Evolutionary conservation across 1,140 invertebrate species (phyloP), one percentile per base, ranked within the genome.

Genomic region (Lasioglossum albipes): DNA sequence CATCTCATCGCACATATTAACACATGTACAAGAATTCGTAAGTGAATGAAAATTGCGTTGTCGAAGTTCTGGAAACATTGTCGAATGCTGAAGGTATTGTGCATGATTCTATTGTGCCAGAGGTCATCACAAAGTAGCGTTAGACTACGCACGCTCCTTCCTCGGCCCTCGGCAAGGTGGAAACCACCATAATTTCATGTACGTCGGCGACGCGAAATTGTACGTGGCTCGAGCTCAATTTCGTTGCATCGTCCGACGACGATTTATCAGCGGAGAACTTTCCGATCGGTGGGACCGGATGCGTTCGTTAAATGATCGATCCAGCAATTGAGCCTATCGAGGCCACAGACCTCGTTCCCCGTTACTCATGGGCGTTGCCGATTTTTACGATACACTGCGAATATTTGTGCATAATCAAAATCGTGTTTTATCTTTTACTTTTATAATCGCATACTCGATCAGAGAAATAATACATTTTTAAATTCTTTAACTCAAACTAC

Each of bases 51-150:
- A 36, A 36, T 36, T 36, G 36, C 5, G 36, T 36, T 36, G 36
- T 36, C 2, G 36, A 36, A 36, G 36, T 36, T 36, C 36, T 36
- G 36, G 2, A 1, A 36, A 36, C 36, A 2, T 36, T 3, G 36
- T 36, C 36, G 36, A 5, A 36, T 36, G 36, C 36, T 36, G 3
- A 36, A 5, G 5, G 36, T 36, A 36, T 36, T 5, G 36, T 36
- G 36, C 45, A 49, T 54, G 5, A 16, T 54, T 54, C 7, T 7
- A 59, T 0, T 93, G 91, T 93, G 57, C 77, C 77, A 85, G 89
- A 92, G 89, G 83, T 81, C 79, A 92, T 93, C 93, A 90, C 93
- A 91, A 88, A 84, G 90, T 87, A 91, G 83, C 85, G 86, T 85
- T 91, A 88, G 49, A 83, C 85, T 91, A 75, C 22, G 77, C 82